Evolutionary conservation across 2,797 vertebrate species (phyloP).

Genomic region (Myotis myotis): DNA sequence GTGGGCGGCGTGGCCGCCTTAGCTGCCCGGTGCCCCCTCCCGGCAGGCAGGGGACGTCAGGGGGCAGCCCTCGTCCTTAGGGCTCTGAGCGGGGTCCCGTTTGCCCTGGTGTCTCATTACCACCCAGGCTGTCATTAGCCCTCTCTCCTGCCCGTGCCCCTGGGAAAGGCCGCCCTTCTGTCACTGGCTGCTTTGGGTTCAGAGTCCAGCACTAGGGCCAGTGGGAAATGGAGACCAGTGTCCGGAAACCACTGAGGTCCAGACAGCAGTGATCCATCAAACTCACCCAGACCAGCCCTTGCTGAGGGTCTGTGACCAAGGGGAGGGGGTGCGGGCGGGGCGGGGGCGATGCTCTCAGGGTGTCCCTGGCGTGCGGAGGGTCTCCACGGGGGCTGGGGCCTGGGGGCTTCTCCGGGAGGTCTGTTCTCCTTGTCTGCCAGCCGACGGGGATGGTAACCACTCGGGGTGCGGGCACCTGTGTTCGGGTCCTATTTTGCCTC

Average conservation of each 20-base stretch:
- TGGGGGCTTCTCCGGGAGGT: background rate
- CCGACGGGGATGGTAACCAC: background rate
- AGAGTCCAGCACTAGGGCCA: background rate
- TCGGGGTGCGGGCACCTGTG: no score
- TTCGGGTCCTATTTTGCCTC: background rate
- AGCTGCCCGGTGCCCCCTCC: background rate
- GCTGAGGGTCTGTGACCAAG: background rate
- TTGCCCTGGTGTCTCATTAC: background rate
- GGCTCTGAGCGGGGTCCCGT: background rate
- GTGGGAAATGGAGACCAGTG: background rate
- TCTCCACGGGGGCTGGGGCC: fast-evolving
- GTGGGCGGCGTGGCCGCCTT: background rate
- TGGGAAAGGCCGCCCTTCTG: background rate
- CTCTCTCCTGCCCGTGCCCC: background rate
- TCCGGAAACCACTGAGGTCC: background rate
- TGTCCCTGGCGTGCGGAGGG: background rate
- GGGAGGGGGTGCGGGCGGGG: no score
- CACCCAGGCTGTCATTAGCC: background rate
- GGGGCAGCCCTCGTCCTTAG: background rate
- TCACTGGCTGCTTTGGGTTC: background rate
- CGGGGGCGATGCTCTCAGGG: no score
- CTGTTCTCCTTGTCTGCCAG: background rate
- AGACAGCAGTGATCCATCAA: background rate
- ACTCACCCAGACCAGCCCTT: no score
- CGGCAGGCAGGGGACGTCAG: fast-evolving